Evolutionary conservation across 2,888 invertebrate species (phyloP).

Genomic region (Agonopterix arenella): DNA sequence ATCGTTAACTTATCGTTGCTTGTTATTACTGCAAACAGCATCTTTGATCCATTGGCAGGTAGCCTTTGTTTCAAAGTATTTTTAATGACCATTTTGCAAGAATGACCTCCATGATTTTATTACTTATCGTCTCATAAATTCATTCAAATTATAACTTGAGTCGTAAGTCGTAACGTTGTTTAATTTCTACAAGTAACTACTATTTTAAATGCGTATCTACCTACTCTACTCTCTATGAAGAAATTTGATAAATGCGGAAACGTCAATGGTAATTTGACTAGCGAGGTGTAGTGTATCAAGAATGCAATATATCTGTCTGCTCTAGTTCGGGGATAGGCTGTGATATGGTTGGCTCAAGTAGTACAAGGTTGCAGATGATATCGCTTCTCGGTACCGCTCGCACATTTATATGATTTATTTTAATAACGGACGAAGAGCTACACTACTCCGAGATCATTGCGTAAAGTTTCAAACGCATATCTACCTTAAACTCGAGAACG

Average conservation of each 20-base stretch:
- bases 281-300: not conserved
- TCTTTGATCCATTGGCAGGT: too few relatives aligned
- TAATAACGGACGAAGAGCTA: slow-evolving; percentile 17
- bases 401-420: slow-evolving; percentile 17
- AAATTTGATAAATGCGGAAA: slow-evolving; percentile 2
- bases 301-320: not conserved
- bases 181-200: too few relatives aligned
- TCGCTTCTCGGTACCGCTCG: slow-evolving; percentile 16
- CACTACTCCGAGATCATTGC: slow-evolving; percentile 14
- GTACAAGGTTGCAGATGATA: slow-evolving; percentile 33
- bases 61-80: too few relatives aligned
- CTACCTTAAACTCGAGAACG: slow-evolving; percentile 2
- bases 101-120: too few relatives aligned
- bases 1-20: too few relatives aligned
- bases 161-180: too few relatives aligned
- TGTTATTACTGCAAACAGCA: too few relatives aligned
- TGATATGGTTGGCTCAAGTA: slow-evolving; percentile 19
- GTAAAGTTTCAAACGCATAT: slow-evolving; percentile 9
- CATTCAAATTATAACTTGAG: too few relatives aligned
- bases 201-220: too few relatives aligned
- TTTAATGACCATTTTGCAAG: too few relatives aligned
- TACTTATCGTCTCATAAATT: too few relatives aligned
- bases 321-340: slow-evolving; percentile 10
- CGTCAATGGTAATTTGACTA: not conserved
- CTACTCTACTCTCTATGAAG: not conserved